These are phyloP conservation scores for Muscidifurax raptorellus DNA, from an alignment of 1,140 invertebrate species.

Conservation along the genomic window DNA sequence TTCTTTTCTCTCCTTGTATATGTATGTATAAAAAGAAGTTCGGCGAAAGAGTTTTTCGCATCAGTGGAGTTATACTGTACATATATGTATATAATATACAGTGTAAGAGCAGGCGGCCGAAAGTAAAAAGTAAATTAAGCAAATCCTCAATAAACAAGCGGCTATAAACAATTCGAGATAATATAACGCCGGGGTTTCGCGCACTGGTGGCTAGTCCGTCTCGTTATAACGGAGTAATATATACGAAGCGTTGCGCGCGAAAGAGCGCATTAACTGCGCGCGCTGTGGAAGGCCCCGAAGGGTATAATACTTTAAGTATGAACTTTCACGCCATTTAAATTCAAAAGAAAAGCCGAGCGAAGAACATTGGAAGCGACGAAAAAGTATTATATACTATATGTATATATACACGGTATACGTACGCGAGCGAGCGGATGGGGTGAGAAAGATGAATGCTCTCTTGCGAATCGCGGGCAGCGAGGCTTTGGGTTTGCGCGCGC, in stretches of 20 bases:
- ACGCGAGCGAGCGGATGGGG: neutral
- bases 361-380: conserved; percentile 29
- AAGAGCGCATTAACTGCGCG: conserved; percentile 34
- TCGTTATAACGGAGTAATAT: conserved; percentile 3
- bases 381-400: conserved; percentile 10
- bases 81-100: too few relatives aligned
- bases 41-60: too few relatives aligned
- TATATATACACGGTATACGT: neutral
- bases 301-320: conserved; percentile 38
- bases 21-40: too few relatives aligned
- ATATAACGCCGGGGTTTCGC: neutral
- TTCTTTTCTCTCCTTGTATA: too few relatives aligned
- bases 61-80: too few relatives aligned
- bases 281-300: neutral
- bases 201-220: neutral
- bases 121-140: neutral
- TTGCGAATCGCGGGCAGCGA: neutral
- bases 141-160: conserved; percentile 6
- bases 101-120: too few relatives aligned
- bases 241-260: neutral
- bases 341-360: conserved; percentile 32
- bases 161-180: conserved; percentile 14
- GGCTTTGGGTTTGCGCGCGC: neutral
- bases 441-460: conserved; percentile 44
- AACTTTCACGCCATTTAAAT: conserved; percentile 44